Evolutionary conservation across 2,797 vertebrate species (phyloP), one percentile per base, ranked within the genome.

Genomic region (Labeo calbasu): DNA sequence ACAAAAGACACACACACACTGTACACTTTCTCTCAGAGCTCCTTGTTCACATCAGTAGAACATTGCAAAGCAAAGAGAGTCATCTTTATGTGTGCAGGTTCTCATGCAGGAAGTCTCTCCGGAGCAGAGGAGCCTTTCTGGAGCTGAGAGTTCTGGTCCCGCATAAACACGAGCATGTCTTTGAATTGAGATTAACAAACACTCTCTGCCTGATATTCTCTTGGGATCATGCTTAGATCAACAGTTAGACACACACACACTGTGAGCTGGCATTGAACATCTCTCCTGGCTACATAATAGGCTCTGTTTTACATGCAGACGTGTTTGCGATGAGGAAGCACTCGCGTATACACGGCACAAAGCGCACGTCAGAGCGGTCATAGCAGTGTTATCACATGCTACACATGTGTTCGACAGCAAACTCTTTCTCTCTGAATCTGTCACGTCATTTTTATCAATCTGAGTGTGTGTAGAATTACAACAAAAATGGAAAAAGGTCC

Each of bases 161-260:
- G 75, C 66, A 25, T 78, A 84, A 79, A 78, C 75, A 78, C 10
- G 21, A 79, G 53, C 65, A 63, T 79, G 82, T 71, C 75, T 84
- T 84, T 84, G 82, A 84, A 77, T 84, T 84, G 82, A 78, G 66
- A 84, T 84, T 84, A 84, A 84, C 82, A 77, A 78, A 78, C 82
- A 78, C 53, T 78, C 75, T 78, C 53, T 61, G 82, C 66, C 76
- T 84, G 66, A 79, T 70, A 78, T 85, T 75, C 70, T 82, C 73
- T 43, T 36, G 65, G 75, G 80, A 86, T 72, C 73, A 63, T 32
- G 61, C 55, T 71, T 71, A 71, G 85, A 86, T 78, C 73, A 73
- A 86, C 57, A 77, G 71, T 28, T 65, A 81, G 80, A 78, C 66
- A 70, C 65, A 51, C 63, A 66, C 65, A 69, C 36, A 61, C 66